Evolutionary conservation across 2,113 vertebrate species (phyloP).

Genomic region (Elephantulus edwardii): DNA sequence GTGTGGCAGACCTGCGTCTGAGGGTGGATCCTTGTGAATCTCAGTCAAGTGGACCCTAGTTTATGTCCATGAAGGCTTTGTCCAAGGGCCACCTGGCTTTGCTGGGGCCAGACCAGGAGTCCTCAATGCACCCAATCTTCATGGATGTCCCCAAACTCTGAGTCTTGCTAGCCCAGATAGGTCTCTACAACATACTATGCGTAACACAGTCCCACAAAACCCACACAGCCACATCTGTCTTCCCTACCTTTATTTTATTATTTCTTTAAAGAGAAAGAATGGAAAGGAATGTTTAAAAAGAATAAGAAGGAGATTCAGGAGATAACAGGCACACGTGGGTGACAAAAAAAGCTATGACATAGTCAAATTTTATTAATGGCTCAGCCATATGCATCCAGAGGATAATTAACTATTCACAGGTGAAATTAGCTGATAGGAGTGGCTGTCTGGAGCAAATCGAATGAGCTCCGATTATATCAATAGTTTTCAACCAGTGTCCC

Average conservation of each 20-base stretch:
- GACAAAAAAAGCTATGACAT: constrained; percentile 86
- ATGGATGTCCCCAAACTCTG: constrained; percentile 70
- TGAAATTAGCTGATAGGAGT: constrained; percentile 97
- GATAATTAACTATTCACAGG: constrained; percentile 99
- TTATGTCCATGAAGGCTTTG: accelerated
- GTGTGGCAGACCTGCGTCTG: neutral
- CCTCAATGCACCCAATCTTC: constrained; percentile 66
- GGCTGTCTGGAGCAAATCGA: constrained; percentile 90
- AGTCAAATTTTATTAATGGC: constrained; percentile 97
- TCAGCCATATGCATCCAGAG: constrained; percentile 91
- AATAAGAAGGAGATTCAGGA: constrained; percentile 76
- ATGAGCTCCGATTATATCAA: constrained; percentile 94
- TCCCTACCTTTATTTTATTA: constrained; percentile 53
- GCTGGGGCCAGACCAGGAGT: constrained; percentile 45
- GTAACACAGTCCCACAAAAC: constrained; percentile 66
- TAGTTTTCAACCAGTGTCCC: constrained; percentile 91
- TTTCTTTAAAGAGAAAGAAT: neutral
- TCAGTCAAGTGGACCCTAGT: neutral
- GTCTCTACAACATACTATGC: constrained; percentile 75
- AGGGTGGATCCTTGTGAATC: neutral
- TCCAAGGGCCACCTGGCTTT: neutral
- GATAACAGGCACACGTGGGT: constrained; percentile 84
- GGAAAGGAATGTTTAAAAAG: constrained; percentile 25
- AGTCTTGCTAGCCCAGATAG: constrained; percentile 73
- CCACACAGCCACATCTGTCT: constrained; percentile 80